phyloP scores from a whole-genome alignment of 2,113 vertebrate species.

The Arizona elegans region DNA sequence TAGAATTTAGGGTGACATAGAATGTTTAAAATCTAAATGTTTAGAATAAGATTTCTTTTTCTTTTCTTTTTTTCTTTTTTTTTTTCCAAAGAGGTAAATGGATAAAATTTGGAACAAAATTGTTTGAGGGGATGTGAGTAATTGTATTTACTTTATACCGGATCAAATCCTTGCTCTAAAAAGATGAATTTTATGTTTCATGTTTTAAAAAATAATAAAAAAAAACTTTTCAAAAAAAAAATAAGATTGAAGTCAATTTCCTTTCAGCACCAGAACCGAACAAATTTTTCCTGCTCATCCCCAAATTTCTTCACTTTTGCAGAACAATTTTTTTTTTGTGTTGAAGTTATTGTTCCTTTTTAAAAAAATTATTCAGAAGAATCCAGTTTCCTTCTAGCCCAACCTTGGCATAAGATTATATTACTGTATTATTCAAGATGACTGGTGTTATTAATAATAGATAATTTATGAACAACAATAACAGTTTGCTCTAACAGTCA shows the following conservation, averaged over 20 bases:
- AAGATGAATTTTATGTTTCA: no score
- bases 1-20: no score
- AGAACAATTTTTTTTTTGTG: neutral
- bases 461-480: neutral
- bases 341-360: neutral
- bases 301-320: neutral
- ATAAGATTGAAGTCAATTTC: neutral
- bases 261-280: neutral
- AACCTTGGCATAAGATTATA: neutral
- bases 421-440: neutral
- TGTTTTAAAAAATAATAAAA: no score
- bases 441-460: neutral
- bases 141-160: no score
- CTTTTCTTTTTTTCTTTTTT: no score
- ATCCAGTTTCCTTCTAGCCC: neutral
- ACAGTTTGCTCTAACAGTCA: neutral
- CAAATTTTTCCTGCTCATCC: neutral
- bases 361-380: neutral
- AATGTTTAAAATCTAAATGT: no score
- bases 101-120: no score
- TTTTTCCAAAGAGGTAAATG: no score
- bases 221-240: no score
- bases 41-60: no score
- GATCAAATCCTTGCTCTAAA: no score
- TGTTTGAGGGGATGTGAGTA: no score